phyloP scores from a whole-genome alignment of 1,140 invertebrate genomes.

The Magallana gigas region DNA sequence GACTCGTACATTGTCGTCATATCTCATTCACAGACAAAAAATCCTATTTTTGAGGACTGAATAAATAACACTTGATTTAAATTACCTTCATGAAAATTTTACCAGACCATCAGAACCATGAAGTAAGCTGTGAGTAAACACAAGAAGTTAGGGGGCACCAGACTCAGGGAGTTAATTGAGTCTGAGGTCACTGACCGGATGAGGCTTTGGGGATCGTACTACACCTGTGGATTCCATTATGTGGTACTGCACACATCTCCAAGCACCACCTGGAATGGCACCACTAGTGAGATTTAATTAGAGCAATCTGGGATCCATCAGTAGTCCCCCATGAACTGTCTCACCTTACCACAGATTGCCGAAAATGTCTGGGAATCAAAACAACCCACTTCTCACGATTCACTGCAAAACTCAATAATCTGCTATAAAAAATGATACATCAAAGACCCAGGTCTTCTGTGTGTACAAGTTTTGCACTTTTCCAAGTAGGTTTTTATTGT shows the following conservation, averaged over 20 bases:
- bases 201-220: neutral
- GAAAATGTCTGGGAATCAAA: neutral
- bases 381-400: neutral
- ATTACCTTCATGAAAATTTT: no score
- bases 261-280: slow-evolving; percentile 1
- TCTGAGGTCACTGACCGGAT: neutral
- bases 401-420: no score
- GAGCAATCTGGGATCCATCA: slow-evolving; percentile 7
- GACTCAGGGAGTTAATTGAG: neutral
- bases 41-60: neutral
- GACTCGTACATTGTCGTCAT: neutral
- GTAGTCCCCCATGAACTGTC: neutral
- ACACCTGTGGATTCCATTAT: neutral
- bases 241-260: neutral
- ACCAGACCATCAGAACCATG: neutral
- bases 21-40: neutral
- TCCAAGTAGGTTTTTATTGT: no score
- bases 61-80: no score
- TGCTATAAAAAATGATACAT: no score
- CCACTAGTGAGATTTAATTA: neutral
- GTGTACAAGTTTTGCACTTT: no score
- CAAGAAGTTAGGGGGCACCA: neutral
- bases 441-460: no score
- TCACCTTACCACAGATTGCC: neutral
- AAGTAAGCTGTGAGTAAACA: neutral